A percentile compares a stretch with the other conserved stretches of the same genome.
Conservation (phyloP, 2,113 vertebrate species). For the Syngnathoides biaculeatus region DNA sequence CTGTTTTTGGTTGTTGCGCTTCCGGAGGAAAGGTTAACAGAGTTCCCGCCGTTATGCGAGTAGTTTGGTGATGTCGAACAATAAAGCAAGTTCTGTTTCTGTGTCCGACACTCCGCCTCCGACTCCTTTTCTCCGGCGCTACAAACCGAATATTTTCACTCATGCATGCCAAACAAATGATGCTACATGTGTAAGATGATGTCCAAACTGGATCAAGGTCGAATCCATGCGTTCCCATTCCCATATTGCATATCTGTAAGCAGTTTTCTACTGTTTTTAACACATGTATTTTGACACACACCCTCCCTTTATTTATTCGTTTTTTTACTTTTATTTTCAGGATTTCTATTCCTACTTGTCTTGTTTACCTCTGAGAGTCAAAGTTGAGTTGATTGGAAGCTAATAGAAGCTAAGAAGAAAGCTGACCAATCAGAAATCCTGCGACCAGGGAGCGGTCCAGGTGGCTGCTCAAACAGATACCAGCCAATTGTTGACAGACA, state of each 20-base stretch:
- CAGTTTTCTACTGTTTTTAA: conserved; percentile 2
- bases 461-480: conserved; percentile 50
- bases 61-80: too few relatives aligned
- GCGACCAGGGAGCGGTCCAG: conserved; percentile 41
- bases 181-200: conserved; percentile 73
- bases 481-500: conserved; percentile 53
- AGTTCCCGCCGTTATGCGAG: too few relatives aligned
- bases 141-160: too few relatives aligned
- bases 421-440: conserved; percentile 62
- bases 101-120: too few relatives aligned
- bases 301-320: too few relatives aligned
- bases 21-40: too few relatives aligned
- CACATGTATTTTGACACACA: conserved; percentile 20
- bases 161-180: conserved; percentile 46
- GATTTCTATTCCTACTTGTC: conserved; percentile 14
- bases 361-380: conserved; percentile 21
- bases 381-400: conserved; percentile 51
- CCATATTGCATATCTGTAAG: conserved; percentile 15
- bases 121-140: too few relatives aligned
- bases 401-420: conserved; percentile 57
- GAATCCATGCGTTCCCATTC: conserved; percentile 38
- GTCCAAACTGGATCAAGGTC: conserved; percentile 60
- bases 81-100: too few relatives aligned
- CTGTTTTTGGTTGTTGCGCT: too few relatives aligned
- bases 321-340: conserved; percentile 8